These are phyloP conservation scores for Oryzias javanicus DNA, from an alignment of 2,113 vertebrate genomes.

Conservation along the genomic window DNA sequence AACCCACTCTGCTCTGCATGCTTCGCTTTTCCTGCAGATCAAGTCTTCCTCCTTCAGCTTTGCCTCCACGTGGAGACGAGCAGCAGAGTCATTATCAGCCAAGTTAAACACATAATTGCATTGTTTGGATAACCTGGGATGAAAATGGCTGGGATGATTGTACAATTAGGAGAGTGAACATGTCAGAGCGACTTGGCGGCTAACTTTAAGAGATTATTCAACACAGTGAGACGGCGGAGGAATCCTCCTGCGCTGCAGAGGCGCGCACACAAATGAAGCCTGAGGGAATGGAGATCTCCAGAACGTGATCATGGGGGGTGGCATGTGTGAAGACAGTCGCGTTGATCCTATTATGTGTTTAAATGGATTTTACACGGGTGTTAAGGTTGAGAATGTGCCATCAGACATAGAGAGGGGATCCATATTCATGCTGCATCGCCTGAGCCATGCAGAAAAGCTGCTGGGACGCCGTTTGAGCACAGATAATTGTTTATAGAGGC, in stretches of 20 bases:
- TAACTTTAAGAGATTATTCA: constrained; percentile 13
- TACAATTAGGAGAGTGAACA: constrained; percentile 52
- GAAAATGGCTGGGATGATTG: constrained; percentile 55
- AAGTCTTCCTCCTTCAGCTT: constrained; percentile 20
- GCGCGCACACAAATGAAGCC: not conserved
- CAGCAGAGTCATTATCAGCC: constrained; percentile 57
- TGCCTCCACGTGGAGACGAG: constrained; percentile 36
- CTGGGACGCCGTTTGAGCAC: constrained; percentile 61
- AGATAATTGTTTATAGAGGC: constrained; percentile 71
- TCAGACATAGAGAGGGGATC: constrained; percentile 65
- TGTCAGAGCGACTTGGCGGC: constrained; percentile 19
- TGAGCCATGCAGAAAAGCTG: constrained; percentile 45
- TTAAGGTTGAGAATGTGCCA: constrained; percentile 70
- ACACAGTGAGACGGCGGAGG: not conserved
- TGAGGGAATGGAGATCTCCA: constrained; percentile 14
- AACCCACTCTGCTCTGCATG: not conserved
- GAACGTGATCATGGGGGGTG: constrained; percentile 50
- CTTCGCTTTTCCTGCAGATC: constrained; percentile 8
- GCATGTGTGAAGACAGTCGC: constrained; percentile 60
- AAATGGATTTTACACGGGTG: constrained; percentile 79
- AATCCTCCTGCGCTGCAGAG: too few relatives aligned
- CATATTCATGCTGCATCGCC: constrained; percentile 72
- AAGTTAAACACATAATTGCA: constrained; percentile 56
- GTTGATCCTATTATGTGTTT: constrained; percentile 77
- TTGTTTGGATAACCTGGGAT: constrained; percentile 59